These are phyloP conservation scores for Ips nitidus DNA, from an alignment of 1,140 invertebrate genomes.

Conservation along the genomic window DNA sequence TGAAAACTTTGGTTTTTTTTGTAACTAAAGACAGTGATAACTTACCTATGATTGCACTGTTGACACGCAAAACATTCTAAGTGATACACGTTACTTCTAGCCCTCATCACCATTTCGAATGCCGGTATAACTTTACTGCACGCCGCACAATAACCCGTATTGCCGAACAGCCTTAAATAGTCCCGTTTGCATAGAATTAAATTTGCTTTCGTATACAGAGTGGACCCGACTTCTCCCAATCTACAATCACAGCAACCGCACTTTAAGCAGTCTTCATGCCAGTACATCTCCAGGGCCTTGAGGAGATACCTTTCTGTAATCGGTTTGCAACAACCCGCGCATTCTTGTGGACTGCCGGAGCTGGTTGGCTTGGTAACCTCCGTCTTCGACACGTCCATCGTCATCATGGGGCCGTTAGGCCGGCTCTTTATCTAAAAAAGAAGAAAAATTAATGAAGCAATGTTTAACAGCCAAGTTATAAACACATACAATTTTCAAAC, in stretches of 20 bases:
- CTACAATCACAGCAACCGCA: slow-evolving; percentile 97
- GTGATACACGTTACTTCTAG: slow-evolving; percentile 94
- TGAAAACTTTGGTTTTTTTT: neutral
- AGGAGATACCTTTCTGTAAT: slow-evolving; percentile 83
- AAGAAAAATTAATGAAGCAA: slow-evolving; percentile 17
- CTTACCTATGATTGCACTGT: slow-evolving; percentile 96
- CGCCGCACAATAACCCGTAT: slow-evolving; percentile 90
- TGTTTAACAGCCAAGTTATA: neutral
- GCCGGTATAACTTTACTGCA: slow-evolving; percentile 96
- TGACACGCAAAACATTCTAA: slow-evolving; percentile 98
- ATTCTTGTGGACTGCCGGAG: slow-evolving; percentile 62
- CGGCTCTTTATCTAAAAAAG: slow-evolving; percentile 49
- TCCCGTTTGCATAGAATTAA: slow-evolving; percentile 97
- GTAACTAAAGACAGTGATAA: neutral
- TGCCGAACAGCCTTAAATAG: slow-evolving; percentile 93
- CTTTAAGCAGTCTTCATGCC: slow-evolving; percentile 98
- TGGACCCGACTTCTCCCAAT: slow-evolving; percentile 95
- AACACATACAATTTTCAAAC: neutral
- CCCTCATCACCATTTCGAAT: slow-evolving; percentile 99
- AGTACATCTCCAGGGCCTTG: slow-evolving; percentile 88
- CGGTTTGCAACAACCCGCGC: slow-evolving; percentile 82
- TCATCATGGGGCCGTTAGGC: slow-evolving; percentile 61
- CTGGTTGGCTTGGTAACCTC: slow-evolving; percentile 40
- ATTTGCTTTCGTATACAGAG: slow-evolving; percentile 94
- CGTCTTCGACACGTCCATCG: slow-evolving; percentile 67